A percentile compares a stretch with the other conserved stretches of the same genome.
phyloP scores from a whole-genome alignment of 2,113 vertebrate genomes.

The Archilochus colubris region DNA sequence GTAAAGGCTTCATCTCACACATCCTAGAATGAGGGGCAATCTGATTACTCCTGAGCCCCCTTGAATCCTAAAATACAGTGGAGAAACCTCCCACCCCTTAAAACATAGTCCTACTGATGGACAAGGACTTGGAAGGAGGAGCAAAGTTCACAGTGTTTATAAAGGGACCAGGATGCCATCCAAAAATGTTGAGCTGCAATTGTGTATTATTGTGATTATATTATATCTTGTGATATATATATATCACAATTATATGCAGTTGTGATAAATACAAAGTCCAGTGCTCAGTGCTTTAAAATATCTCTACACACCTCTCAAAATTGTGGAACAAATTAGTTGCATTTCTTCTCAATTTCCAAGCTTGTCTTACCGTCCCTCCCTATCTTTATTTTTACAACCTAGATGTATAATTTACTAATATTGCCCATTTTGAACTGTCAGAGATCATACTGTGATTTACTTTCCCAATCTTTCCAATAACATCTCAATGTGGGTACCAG shows the following conservation, averaged over 20 bases:
- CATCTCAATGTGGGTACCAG: fast-evolving
- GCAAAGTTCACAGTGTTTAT: neutral
- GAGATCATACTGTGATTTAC: neutral
- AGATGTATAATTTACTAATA: neutral
- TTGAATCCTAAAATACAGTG: neutral
- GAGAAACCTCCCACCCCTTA: neutral
- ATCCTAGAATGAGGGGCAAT: neutral
- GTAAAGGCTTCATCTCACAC: neutral
- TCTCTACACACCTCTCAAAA: neutral
- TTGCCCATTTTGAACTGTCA: neutral
- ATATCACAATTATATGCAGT: too few relatives aligned
- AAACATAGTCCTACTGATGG: neutral
- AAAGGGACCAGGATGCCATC: neutral
- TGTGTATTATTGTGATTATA: too few relatives aligned
- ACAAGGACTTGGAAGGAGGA: neutral
- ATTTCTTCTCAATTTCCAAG: neutral
- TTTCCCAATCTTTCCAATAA: neutral
- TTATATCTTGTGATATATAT: too few relatives aligned
- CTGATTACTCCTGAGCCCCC: neutral
- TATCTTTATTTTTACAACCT: neutral
- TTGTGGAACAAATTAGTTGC: neutral
- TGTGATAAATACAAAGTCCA: neutral
- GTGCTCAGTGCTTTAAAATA: neutral
- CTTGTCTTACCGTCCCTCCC: neutral
- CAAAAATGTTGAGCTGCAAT: neutral